Percentiles rank a stretch among this genome's conserved stretches.
These are phyloP conservation scores for Drosophila antonietae DNA, from an alignment of 2,888 invertebrate species.

Conservation along the genomic window DNA sequence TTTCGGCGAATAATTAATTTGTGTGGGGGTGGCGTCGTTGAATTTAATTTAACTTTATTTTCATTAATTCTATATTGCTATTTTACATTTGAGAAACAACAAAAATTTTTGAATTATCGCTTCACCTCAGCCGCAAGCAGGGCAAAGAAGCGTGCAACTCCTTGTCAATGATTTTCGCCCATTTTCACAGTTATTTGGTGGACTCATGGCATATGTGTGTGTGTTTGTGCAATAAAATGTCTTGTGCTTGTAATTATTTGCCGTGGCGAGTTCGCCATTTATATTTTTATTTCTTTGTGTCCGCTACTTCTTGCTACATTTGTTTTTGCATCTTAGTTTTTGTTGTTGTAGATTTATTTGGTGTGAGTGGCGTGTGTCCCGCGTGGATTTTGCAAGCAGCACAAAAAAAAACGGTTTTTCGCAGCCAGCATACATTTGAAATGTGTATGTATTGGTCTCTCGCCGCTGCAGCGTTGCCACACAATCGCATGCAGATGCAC, in stretches of 20 bases:
- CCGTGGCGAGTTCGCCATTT: slow-evolving; percentile 69
- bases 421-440: slow-evolving; percentile 62
- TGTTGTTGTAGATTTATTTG: slow-evolving; percentile 24
- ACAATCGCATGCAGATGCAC: slow-evolving; percentile 67
- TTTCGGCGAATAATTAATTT: slow-evolving; percentile 44
- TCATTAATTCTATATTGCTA: slow-evolving; percentile 19
- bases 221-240: slow-evolving; percentile 49
- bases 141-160: neutral
- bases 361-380: slow-evolving; percentile 53
- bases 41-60: slow-evolving; percentile 35
- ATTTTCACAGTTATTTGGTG: slow-evolving; percentile 39
- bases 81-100: slow-evolving; percentile 29
- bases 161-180: slow-evolving; percentile 40
- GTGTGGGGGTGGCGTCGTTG: slow-evolving; percentile 37
- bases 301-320: slow-evolving; percentile 49
- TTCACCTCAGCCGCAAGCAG: neutral
- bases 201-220: slow-evolving; percentile 17
- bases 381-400: slow-evolving; percentile 33
- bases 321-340: slow-evolving; percentile 28
- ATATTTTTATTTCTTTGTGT: slow-evolving; percentile 65
- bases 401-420: slow-evolving; percentile 50
- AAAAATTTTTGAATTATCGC: slow-evolving; percentile 24
- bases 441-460: slow-evolving; percentile 74
- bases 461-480: slow-evolving; percentile 78
- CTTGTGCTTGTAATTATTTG: slow-evolving; percentile 61